Conservation (phyloP, 1,140 invertebrate genomes). For the Leptinotarsa lineolata region DNA sequence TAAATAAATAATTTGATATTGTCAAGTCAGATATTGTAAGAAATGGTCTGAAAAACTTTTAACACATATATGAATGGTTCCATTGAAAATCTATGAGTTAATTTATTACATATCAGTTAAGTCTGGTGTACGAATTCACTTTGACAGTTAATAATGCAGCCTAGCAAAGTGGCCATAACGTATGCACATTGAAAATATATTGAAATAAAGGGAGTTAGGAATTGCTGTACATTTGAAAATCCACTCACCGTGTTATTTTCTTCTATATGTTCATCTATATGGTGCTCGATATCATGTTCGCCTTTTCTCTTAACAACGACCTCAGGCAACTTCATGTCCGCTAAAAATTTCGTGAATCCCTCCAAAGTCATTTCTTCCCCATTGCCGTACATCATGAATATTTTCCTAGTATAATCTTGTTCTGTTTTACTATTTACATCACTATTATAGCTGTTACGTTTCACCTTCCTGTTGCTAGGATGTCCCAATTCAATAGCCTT, state of each 20-base stretch:
- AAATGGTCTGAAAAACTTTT: too few relatives aligned
- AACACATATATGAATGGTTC: too few relatives aligned
- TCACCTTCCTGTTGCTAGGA: slow-evolving; percentile 16
- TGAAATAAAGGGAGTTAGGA: too few relatives aligned
- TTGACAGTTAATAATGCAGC: too few relatives aligned
- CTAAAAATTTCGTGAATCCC: slow-evolving; percentile 68
- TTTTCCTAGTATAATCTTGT: slow-evolving; percentile 52
- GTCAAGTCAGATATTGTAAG: too few relatives aligned
- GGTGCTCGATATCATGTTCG: neutral
- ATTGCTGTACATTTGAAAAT: neutral
- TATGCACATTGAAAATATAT: too few relatives aligned
- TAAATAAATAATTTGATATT: too few relatives aligned
- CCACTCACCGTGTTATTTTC: neutral
- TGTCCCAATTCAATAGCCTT: slow-evolving; percentile 7
- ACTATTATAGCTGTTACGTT: slow-evolving; percentile 25
- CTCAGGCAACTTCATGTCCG: slow-evolving; percentile 10
- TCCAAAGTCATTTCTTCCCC: slow-evolving; percentile 66
- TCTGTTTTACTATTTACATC: slow-evolving; percentile 27
- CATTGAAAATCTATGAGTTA: too few relatives aligned
- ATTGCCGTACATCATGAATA: slow-evolving; percentile 61
- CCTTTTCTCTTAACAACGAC: neutral
- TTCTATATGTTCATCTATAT: neutral
- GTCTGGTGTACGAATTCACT: too few relatives aligned
- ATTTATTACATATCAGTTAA: too few relatives aligned
- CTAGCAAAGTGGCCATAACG: too few relatives aligned